Conservation (phyloP, 2,113 vertebrate species). For the Trogon surrucura region DNA sequence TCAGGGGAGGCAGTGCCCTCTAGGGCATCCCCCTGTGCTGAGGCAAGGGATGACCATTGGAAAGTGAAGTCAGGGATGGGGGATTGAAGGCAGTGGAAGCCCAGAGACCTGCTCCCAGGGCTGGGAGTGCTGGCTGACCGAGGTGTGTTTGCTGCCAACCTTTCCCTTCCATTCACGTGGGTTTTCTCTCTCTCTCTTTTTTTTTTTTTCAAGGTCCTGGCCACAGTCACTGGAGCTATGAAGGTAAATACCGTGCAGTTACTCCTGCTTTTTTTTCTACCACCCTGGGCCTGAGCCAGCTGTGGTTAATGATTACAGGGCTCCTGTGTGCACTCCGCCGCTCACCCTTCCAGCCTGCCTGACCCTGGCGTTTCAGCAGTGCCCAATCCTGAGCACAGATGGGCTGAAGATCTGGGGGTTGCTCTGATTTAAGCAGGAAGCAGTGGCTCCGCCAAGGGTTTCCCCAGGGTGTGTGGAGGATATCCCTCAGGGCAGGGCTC, state of each 20-base stretch:
- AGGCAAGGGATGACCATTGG: neutral
- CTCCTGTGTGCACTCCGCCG: accelerated
- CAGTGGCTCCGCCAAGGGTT: neutral
- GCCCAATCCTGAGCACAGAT: accelerated
- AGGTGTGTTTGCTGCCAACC: neutral
- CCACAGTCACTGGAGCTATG: slow-evolving; percentile 64
- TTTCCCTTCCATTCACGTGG: slow-evolving; percentile 37
- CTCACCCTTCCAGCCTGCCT: slow-evolving; percentile 5
- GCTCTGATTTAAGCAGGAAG: neutral
- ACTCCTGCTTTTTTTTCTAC: slow-evolving; percentile 7
- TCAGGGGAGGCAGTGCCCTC: neutral
- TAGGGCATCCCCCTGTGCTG: accelerated
- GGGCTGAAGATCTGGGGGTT: neutral
- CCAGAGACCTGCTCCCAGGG: neutral
- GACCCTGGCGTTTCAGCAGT: neutral
- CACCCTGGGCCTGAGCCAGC: slow-evolving; percentile 30
- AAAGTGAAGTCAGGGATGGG: neutral
- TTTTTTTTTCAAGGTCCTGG: neutral
- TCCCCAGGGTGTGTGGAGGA: neutral
- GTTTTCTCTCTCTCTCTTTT: neutral
- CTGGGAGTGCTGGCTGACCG: neutral
- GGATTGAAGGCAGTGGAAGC: neutral
- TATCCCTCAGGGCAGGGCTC: neutral
- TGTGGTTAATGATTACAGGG: slow-evolving; percentile 47
- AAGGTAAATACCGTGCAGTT: slow-evolving; percentile 61